These are phyloP conservation scores for Microcebus ravelobensis DNA, from an alignment of 2,113 vertebrate species.

Conservation along the genomic window DNA sequence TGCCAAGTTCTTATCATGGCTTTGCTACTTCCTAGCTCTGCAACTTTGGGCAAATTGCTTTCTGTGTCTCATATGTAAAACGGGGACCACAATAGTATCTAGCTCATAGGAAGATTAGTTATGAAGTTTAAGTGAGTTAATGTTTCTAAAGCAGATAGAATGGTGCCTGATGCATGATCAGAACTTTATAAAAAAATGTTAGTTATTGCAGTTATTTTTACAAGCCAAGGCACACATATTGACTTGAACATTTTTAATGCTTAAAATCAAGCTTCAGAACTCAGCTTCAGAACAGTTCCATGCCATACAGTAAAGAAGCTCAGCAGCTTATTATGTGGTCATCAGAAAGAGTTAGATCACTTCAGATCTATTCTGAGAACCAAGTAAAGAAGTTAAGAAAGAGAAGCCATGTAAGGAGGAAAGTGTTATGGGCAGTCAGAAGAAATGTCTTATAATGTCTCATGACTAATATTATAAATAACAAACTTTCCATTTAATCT, in stretches of 20 bases:
- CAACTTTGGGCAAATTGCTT: not conserved
- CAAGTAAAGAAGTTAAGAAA: not conserved
- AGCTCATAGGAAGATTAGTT: not conserved
- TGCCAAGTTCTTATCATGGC: not conserved
- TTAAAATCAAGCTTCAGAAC: not conserved
- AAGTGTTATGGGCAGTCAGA: not conserved
- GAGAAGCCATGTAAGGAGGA: not conserved
- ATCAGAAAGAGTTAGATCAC: not conserved
- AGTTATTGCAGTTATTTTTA: not conserved
- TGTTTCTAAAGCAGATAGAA: not conserved
- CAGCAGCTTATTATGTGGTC: not conserved
- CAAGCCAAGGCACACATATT: not conserved
- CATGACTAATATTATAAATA: not conserved
- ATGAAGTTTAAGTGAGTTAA: not conserved
- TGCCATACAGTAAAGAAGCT: not conserved
- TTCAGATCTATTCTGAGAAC: not conserved
- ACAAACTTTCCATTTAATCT: not conserved
- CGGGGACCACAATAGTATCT: not conserved
- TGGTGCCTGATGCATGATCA: not conserved
- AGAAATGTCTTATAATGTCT: slow-evolving; percentile 8
- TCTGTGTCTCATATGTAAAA: not conserved
- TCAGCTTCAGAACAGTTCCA: not conserved
- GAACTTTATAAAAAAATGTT: not conserved
- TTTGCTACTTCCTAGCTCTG: not conserved
- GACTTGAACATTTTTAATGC: not conserved